These are phyloP conservation scores for Esox lucius DNA, from an alignment of 2,797 vertebrate species.

Conservation along the genomic window DNA sequence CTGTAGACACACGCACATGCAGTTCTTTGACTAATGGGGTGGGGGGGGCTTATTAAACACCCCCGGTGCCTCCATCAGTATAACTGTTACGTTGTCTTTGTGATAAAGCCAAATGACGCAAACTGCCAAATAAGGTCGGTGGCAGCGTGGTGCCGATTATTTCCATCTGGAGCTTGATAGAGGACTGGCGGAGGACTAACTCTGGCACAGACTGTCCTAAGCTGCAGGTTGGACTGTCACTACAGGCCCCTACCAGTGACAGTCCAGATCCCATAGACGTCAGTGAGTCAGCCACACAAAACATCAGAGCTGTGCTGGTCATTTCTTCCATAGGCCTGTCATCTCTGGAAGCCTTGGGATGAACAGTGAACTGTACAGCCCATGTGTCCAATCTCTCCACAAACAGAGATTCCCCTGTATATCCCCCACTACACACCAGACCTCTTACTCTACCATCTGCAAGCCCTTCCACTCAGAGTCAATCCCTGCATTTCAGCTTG, in stretches of 20 bases:
- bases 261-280: slow-evolving; percentile 22
- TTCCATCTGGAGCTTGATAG: slow-evolving; percentile 31
- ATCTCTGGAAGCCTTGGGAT: not conserved
- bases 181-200: not conserved
- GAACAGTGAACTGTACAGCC: not conserved
- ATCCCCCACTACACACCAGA: slow-evolving; percentile 7
- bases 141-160: slow-evolving; percentile 30
- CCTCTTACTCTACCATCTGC: not conserved
- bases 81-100: slow-evolving; percentile 11
- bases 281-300: slow-evolving; percentile 29
- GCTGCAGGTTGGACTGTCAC: not conserved
- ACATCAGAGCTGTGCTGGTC: slow-evolving; percentile 33
- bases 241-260: not conserved
- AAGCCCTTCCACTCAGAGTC: not conserved
- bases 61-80: slow-evolving; percentile 25
- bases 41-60: not conserved
- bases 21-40: not conserved
- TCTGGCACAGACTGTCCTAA: no score
- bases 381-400: slow-evolving; percentile 1
- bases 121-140: not conserved
- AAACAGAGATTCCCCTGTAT: not conserved
- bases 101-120: slow-evolving; percentile 12
- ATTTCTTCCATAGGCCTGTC: slow-evolving; percentile 30
- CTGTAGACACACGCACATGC: not conserved
- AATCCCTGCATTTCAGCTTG: slow-evolving; percentile 4